Evolutionary conservation across 2,113 vertebrate genomes (phyloP), one percentile per base, ranked within the genome.

Genomic region (Calidris pygmaea): DNA sequence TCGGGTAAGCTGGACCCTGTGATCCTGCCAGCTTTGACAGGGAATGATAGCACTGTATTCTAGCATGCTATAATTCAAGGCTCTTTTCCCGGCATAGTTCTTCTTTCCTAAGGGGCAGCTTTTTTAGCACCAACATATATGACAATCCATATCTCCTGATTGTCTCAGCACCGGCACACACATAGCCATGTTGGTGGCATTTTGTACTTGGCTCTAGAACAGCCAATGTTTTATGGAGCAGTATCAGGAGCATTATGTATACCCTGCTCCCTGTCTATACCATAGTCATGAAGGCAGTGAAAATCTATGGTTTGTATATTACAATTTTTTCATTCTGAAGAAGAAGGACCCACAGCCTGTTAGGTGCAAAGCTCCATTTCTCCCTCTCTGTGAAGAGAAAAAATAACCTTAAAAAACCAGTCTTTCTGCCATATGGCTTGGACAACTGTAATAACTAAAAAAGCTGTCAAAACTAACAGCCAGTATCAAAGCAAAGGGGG

Each of bases 121-220:
- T 88, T 73, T 94, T 59, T 65, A 56, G 13, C 22, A 79, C 12
- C 35, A 81, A 34, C 20, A 41, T 4, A 39, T 34, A 50, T 0
- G 0, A 20, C 8, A 68, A 19, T 21, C 34, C 59, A 65, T 8
- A 82, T 91, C 30, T 75, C 52, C 27, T 78, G 30, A 16, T 2
- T 43, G 17, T 68, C 26, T 85, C 68, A 68, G 23, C 19, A 50
- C 21, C 0, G 1, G 58, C 24, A n/a, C 11, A 27, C 22, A 48
- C 0, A 0, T 12, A 84, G 27, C 43, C 72, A 13, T 2, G 0
- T 19, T 50, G 26, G 16, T 30, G 37, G 23, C 4, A 3, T 76
- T 91, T 85, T 45, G 16, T 56, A 11, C 14, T 66, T 84, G 32
- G 24, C 15, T 78, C 19, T 63, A 75, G 53, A 87, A 53, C 16